These are phyloP conservation scores for Decapterus maruadsi DNA, from an alignment of 2,797 vertebrate genomes.

Conservation along the genomic window DNA sequence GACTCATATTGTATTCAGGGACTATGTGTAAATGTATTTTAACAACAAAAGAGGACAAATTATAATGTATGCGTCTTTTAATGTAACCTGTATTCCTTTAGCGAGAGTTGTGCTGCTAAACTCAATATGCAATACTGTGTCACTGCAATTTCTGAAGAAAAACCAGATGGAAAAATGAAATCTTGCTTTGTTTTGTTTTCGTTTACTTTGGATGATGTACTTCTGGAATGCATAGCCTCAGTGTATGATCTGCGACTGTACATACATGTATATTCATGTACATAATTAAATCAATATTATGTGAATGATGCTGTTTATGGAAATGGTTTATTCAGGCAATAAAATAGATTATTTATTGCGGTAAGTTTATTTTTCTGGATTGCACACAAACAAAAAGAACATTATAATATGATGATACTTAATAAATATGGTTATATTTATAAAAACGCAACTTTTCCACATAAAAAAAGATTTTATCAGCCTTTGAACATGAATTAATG, in stretches of 20 bases:
- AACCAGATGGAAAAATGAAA: slow-evolving; percentile 46
- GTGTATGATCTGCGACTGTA: slow-evolving; percentile 82
- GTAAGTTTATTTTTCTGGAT: not conserved
- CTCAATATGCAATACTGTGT: slow-evolving; percentile 82
- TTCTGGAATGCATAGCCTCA: slow-evolving; percentile 85
- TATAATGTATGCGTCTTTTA: slow-evolving; percentile 64
- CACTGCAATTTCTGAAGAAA: slow-evolving; percentile 61
- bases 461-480: not conserved
- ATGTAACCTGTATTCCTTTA: slow-evolving; percentile 68
- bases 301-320: slow-evolving; percentile 54
- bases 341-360: not conserved
- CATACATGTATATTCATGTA: slow-evolving; percentile 87
- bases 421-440: not conserved
- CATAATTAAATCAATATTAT: slow-evolving; percentile 85
- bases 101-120: slow-evolving; percentile 80
- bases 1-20: slow-evolving; percentile 82
- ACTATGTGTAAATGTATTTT: slow-evolving; percentile 77
- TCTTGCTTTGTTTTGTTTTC: slow-evolving; percentile 71
- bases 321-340: slow-evolving; percentile 26
- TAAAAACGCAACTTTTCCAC: not conserved
- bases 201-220: slow-evolving; percentile 74
- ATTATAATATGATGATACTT: not conserved
- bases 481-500: not conserved
- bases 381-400: not conserved
- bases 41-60: slow-evolving; percentile 48